Evolutionary conservation across 2,888 invertebrate species (phyloP).

Genomic region (Dicroscelio sp.): DNA sequence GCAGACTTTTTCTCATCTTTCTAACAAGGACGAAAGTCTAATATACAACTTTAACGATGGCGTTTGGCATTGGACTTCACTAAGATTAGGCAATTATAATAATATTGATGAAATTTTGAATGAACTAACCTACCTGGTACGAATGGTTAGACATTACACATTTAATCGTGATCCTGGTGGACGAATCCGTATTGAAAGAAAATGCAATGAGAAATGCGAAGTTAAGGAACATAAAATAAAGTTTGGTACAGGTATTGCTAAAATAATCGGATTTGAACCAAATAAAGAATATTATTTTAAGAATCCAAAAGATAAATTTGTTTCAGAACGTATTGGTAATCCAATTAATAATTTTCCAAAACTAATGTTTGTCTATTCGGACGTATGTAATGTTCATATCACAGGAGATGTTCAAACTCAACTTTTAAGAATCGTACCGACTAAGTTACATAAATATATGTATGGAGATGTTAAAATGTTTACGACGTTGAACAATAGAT

Average conservation of each 20-base stretch:
- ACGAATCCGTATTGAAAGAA: background rate
- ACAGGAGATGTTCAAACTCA: slow-evolving; percentile 45
- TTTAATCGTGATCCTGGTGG: background rate
- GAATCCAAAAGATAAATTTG: background rate
- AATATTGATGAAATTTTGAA: background rate
- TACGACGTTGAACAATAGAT: slow-evolving; percentile 47
- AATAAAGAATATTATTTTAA: background rate
- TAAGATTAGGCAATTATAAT: background rate
- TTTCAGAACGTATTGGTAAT: background rate
- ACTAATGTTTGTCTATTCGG: slow-evolving; percentile 45
- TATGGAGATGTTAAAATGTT: slow-evolving; percentile 31
- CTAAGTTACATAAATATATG: background rate
- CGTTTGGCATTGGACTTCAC: background rate
- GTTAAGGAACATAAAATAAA: background rate
- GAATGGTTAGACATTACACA: background rate
- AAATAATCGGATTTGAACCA: background rate
- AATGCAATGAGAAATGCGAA: background rate
- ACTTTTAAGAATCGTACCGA: slow-evolving; percentile 35
- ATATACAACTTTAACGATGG: background rate
- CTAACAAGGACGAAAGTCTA: background rate
- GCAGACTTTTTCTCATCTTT: background rate
- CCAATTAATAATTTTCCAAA: slow-evolving; percentile 17
- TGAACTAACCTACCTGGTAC: background rate
- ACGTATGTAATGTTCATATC: slow-evolving; percentile 22
- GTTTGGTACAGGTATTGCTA: background rate